Base-by-base conservation (phyloP, 2,797 vertebrate species). In the Karalla daura region DNA sequence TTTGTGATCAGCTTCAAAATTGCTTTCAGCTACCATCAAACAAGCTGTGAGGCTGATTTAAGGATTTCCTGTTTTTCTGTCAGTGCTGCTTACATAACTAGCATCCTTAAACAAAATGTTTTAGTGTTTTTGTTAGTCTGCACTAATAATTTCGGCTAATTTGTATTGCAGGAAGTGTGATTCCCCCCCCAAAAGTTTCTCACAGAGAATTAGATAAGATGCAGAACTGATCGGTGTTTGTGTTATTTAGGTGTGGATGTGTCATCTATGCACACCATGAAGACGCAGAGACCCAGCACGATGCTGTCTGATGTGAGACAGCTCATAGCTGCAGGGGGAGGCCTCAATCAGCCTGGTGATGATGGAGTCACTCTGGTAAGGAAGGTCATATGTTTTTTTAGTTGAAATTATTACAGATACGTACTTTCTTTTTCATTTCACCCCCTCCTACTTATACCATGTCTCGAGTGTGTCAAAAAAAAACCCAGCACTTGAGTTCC, bases 321-420 rank as follows among this genome's bases (percentile, higher is more conserved):
- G 79, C 94, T 98, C 55, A 62, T 96, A 66, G 89, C 93, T 7
- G 82, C 91, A 5, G 94, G 94, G 14, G 94, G 90, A 53, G 93
- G 87, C 0, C 90, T 98, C 61, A 95, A 95, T 69, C 95, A 95
- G 74, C 88, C 91, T 81, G 97, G 95, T 5, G 94, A 96, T 5
- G 95, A 98, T 0, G 95, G 96, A 7, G 94, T 99, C 67, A 96
- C 96, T 5, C 86, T 98, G 94, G 97, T 98, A 86, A 91, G 94
- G 80, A 17, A 35, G 12, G 9, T 40, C 62, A 28, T 9, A 7
- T 33, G 17, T 44, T 10, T 9, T 33, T 7, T 44, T 4, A 47
- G 1, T 9, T 25, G n/a, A 0, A 2, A 9, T 33, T 43, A 4
- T 15, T 37, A 2, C 3, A 44, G 8, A 35, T 45, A 17, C 7